phyloP scores from a whole-genome alignment of 2,113 vertebrate genomes.

The Phrynosoma platyrhinos region DNA sequence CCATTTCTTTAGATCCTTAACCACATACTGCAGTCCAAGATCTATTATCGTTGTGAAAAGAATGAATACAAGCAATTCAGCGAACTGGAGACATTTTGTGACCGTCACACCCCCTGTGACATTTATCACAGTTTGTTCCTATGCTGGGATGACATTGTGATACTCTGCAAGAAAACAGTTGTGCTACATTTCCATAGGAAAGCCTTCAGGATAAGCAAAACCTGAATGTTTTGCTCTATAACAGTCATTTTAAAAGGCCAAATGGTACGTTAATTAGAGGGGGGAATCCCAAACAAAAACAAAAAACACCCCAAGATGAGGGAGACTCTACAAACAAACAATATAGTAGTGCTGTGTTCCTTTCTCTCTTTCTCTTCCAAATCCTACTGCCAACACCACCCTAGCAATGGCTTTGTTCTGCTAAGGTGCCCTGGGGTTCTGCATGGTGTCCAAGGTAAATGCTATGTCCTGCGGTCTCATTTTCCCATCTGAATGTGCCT shows the following conservation, averaged over 20 bases:
- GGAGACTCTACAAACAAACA: slow-evolving; percentile 62
- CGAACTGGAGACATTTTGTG: slow-evolving; percentile 60
- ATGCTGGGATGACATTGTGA: slow-evolving; percentile 53
- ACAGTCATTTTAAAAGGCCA: slow-evolving; percentile 73
- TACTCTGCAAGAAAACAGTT: slow-evolving; percentile 71
- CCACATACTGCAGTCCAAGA: slow-evolving; percentile 44
- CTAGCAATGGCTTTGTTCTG: slow-evolving; percentile 68
- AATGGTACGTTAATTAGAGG: slow-evolving; percentile 76
- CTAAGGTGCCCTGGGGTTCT: slow-evolving; percentile 78
- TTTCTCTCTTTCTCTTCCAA: slow-evolving; percentile 53
- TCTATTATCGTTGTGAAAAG: slow-evolving; percentile 44
- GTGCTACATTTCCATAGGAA: slow-evolving; percentile 80
- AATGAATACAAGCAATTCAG: slow-evolving; percentile 38
- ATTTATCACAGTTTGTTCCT: slow-evolving; percentile 52
- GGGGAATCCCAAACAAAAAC: slow-evolving; percentile 59
- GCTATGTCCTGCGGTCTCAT: slow-evolving; percentile 49
- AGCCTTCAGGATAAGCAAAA: slow-evolving; percentile 66
- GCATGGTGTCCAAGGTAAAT: slow-evolving; percentile 58
- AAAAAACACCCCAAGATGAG: slow-evolving; percentile 26
- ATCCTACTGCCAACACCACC: slow-evolving; percentile 70
- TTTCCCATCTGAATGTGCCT: slow-evolving; percentile 36
- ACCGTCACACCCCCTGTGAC: slow-evolving; percentile 52
- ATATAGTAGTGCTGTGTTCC: slow-evolving; percentile 62
- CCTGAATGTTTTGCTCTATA: slow-evolving; percentile 71
- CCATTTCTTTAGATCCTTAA: slow-evolving; percentile 31